Evolutionary conservation across 2,113 vertebrate species (phyloP).

Genomic region (Pygoscelis adeliae): DNA sequence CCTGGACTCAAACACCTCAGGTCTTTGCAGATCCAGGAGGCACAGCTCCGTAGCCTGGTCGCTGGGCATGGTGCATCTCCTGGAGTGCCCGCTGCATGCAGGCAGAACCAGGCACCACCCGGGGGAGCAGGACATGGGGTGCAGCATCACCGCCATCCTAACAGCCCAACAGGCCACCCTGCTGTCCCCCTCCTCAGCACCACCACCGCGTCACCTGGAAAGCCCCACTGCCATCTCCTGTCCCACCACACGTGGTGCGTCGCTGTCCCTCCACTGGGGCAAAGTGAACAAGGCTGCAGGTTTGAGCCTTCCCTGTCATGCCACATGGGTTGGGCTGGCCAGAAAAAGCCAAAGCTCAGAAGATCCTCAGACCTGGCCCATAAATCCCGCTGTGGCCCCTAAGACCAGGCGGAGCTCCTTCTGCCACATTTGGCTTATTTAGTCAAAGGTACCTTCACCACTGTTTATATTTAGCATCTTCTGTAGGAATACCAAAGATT

Average conservation of each 20-base stretch:
- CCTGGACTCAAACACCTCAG: not conserved
- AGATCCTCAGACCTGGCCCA: not conserved
- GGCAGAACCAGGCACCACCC: not conserved
- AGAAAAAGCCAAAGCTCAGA: not conserved
- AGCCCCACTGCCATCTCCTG: not conserved
- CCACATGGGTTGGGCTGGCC: not conserved
- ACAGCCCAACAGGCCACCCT: not conserved
- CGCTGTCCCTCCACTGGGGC: not conserved
- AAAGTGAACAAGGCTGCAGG: fast-evolving
- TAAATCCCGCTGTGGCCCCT: not conserved
- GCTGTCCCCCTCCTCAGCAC: not conserved
- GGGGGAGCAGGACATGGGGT: not conserved
- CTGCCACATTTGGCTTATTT: not conserved
- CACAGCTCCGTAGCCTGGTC: fast-evolving
- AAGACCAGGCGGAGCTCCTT: not conserved
- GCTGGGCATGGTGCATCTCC: fast-evolving
- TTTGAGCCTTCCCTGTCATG: not conserved
- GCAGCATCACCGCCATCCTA: not conserved
- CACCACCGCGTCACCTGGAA: fast-evolving
- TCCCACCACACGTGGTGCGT: fast-evolving
- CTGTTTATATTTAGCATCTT: not conserved
- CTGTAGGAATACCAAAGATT: not conserved
- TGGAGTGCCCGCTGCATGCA: fast-evolving
- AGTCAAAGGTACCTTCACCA: not conserved
- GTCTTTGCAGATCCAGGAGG: not conserved